Conservation (phyloP, 2,113 vertebrate genomes). For the Nansenia antarctica region DNA sequence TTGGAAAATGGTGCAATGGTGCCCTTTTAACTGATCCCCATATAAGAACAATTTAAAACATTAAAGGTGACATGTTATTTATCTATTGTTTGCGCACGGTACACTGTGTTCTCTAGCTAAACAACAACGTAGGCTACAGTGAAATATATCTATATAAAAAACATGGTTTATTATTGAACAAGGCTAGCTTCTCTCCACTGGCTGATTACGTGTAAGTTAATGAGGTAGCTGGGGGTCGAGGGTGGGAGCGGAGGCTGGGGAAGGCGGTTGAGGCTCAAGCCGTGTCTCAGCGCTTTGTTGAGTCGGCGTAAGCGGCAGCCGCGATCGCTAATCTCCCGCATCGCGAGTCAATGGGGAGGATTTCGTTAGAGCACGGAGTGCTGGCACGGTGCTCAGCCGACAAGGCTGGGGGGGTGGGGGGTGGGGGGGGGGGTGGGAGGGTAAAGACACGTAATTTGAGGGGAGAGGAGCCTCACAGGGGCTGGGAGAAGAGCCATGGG, state of each 20-base stretch:
- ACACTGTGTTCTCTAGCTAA: too few species aligned
- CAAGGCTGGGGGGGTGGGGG: neutral
- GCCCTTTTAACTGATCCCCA: too few species aligned
- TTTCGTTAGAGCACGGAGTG: conserved; percentile 44
- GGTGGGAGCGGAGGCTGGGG: neutral
- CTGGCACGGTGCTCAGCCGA: conserved; percentile 26
- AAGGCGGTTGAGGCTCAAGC: neutral
- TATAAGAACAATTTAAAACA: neutral
- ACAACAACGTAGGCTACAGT: too few species aligned
- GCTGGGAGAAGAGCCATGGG: conserved; percentile 10
- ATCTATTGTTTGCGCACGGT: too few species aligned
- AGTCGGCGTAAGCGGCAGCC: conserved; percentile 38
- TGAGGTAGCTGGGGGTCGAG: neutral
- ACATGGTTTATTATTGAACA: neutral
- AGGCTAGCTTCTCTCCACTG: neutral
- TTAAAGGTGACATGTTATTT: too few species aligned
- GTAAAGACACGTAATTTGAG: conserved; percentile 20
- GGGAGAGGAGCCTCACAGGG: conserved; percentile 21
- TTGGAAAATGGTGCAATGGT: too few species aligned
- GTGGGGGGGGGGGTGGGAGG: conserved; percentile 3
- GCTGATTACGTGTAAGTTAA: neutral
- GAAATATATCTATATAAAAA: too few species aligned
- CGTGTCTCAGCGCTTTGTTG: conserved; percentile 30
- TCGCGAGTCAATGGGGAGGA: conserved; percentile 49
- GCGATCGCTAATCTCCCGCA: conserved; percentile 50